Evolutionary conservation across 2,888 invertebrate genomes (phyloP).

Genomic region (Portevinia maculata): DNA sequence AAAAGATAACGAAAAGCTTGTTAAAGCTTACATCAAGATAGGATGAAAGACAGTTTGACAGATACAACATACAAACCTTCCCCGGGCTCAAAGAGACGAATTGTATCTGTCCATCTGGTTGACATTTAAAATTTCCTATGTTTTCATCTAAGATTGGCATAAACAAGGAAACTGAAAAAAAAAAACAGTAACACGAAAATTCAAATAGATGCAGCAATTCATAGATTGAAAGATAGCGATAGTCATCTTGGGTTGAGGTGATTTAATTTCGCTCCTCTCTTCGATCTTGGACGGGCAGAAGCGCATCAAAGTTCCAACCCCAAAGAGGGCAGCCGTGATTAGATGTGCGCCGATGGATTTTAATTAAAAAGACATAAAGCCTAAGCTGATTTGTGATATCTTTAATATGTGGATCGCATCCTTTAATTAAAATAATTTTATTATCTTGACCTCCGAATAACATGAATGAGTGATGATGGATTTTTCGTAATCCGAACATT

Average conservation of each 20-base stretch:
- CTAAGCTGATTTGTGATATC: constrained; percentile 40
- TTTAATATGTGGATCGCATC: constrained; percentile 42
- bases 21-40: constrained; percentile 60
- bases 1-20: constrained; percentile 55
- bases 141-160: constrained; percentile 47
- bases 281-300: not conserved
- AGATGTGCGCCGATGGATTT: constrained; percentile 16
- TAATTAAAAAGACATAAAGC: constrained; percentile 39
- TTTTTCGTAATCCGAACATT: not conserved
- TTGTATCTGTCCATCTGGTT: constrained; percentile 49
- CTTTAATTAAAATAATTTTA: constrained; percentile 51
- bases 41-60: constrained; percentile 59
- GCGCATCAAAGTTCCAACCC: not conserved
- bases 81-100: constrained; percentile 47
- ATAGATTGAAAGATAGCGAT: constrained; percentile 36
- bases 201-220: constrained; percentile 64
- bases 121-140: constrained; percentile 44
- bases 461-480: constrained; percentile 13
- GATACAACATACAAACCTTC: constrained; percentile 44
- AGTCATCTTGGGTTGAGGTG: constrained; percentile 41
- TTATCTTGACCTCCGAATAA: constrained; percentile 12
- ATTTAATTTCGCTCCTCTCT: constrained; percentile 16
- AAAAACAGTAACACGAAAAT: constrained; percentile 35
- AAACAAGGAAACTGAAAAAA: not conserved
- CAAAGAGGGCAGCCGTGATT: constrained; percentile 3